Evolutionary conservation across 2,888 invertebrate species (phyloP).

Genomic region (Therioaphis trifolii): DNA sequence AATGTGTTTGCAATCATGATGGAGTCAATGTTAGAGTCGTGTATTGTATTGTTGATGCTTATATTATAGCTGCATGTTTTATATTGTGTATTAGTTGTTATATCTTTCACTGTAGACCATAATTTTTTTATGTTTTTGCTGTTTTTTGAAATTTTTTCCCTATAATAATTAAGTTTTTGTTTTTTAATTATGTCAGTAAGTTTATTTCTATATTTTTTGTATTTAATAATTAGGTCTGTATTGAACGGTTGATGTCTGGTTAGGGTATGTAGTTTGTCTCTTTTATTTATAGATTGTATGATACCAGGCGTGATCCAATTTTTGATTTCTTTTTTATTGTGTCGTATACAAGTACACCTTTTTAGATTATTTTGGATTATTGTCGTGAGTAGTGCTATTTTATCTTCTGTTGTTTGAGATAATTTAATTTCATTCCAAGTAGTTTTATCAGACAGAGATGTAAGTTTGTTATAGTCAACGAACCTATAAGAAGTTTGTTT

Average conservation of each 20-base stretch:
- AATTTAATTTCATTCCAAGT: constrained; percentile 8
- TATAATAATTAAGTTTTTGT: constrained; percentile 7
- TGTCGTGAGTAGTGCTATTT: background rate
- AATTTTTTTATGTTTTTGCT: constrained; percentile 10
- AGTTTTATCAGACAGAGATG: background rate
- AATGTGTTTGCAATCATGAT: too few relatives aligned
- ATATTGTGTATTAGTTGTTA: constrained; percentile 2
- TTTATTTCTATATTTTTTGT: constrained; percentile 3
- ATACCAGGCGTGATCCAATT: background rate
- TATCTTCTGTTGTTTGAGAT: background rate
- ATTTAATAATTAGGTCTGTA: background rate
- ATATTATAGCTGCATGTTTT: too few relatives aligned
- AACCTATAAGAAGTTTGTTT: too few relatives aligned
- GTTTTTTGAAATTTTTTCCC: constrained; percentile 1
- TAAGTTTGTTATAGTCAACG: too few relatives aligned
- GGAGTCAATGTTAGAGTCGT: too few relatives aligned
- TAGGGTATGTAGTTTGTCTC: background rate
- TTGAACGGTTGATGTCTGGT: background rate
- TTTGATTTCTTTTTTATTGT: background rate
- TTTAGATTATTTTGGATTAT: too few relatives aligned
- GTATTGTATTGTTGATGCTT: too few relatives aligned
- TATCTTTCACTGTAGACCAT: constrained; percentile 5
- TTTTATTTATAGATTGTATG: constrained; percentile 10
- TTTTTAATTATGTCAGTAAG: background rate
- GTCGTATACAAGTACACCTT: background rate